Base-by-base conservation (phyloP, 2,888 invertebrate genomes). In the Lysandra bellargus region DNA sequence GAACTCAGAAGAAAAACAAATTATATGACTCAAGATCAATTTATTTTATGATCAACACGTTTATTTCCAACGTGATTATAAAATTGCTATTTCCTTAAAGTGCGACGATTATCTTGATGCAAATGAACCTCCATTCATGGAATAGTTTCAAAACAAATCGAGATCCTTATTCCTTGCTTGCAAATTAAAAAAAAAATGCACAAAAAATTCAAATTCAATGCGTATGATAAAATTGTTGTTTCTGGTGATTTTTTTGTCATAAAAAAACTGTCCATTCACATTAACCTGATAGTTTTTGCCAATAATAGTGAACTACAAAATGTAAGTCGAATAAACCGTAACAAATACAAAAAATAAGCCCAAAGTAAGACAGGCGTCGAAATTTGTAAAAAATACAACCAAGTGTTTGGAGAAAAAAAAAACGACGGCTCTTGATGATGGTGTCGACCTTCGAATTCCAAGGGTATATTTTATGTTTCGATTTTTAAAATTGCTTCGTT, bases 361-460 rank as follows among this genome's bases (percentile, higher is more conserved):
- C 33, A 37, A 33, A 69, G 69, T 69, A 69, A 69, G 9, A 37
- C 69, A 69, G 33, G 14, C 69, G 33, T 33, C 69, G 14, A 33
- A 33, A 33, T 30, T 69, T 69, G 33, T 69, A 69, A 69, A 64
- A 64, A 69, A 69, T 69, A 33, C 69, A 37, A 69, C 69, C 9
- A 14, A 69, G 69, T 69, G 69, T 69, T 69, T 5, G 33, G 69
- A 69, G 33, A 33, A 69, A 69, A 69, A 69, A 69, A 69, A 69
- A 69, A 69, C 14, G 33, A 37, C 5, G 33, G 37, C 69, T 37
- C 33, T 69, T 69, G 69, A 69, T 69, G 69, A 69, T 33, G 69
- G 33, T 33, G 69, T 69, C 33, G 69, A 69, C 69, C 69, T 69
- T 69, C 69, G 69, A 69, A 69, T 69, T 69, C 69, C 69, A 69